Base-by-base conservation (phyloP, 2,113 vertebrate genomes). In the Fregetta grallaria region DNA sequence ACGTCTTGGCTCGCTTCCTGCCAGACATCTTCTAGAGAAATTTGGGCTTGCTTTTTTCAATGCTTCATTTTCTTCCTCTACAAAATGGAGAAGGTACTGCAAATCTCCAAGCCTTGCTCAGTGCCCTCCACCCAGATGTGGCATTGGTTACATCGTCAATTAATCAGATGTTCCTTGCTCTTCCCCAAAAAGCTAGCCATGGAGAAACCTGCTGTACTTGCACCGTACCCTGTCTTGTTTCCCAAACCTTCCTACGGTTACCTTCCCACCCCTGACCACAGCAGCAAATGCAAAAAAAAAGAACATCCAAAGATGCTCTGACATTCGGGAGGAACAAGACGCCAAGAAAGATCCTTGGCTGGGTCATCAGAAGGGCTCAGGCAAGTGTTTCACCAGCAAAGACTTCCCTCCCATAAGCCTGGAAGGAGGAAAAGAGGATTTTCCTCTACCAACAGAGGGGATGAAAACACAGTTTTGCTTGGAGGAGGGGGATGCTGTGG, bases 41-140 rank as follows among this genome's bases (percentile, higher is more conserved):
- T 3, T 32, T 66, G 47, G 62, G 58, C 53, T 49, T 6, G 26
- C 8, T 61, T 36, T 23, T 6, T 34, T 25, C 56, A 7, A 7
- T 0, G 53, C 42, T n/a, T 44, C 2, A 0, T 23, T 55, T 52
- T 45, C 34, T 58, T 38, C 67, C 25, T 38, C 56, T 22, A 22
- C 19, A 25, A 1, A 62, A 13, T 0, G 1, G 32, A 15, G 77
- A 4, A 0, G 4, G 27, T 4, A 9, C 0, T 9, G 55, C 45
- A 3, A 8, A n/a, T 20, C 18, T 23, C 18, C 36, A 7, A 10
- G 70, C 45, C 36, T 56, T 23, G 56, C 47, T 71, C 16, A 1
- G 25, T 13, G 52, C 13, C 32, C 42, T 59, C 75, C 16, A 5
- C 2, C 23, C 76, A 5, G 19, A 4, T 2, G 34, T 22, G 79